phyloP scores from a whole-genome alignment of 2,888 invertebrate species.

The Scaptomyza cyrtandrae region DNA sequence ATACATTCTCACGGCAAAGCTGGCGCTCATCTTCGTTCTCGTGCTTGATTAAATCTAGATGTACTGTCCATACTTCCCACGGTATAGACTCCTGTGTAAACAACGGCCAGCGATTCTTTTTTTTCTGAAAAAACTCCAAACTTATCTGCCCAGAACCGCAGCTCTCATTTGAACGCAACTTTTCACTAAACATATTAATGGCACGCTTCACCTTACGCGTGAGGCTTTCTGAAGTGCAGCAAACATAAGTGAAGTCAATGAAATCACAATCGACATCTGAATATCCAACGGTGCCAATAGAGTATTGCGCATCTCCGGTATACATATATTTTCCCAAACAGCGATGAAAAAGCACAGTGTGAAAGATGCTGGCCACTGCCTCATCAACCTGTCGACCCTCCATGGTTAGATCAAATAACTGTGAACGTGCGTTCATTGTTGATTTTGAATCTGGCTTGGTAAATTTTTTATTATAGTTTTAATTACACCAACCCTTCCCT shows the following conservation, averaged over 20 bases:
- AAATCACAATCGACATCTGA: conserved; percentile 99
- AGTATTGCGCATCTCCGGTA: conserved; percentile 96
- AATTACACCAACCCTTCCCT: not conserved
- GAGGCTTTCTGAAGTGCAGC: conserved; percentile 93
- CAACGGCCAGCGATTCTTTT: conserved; percentile 92
- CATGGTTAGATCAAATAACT: conserved; percentile 92
- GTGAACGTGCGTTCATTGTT: conserved; percentile 91
- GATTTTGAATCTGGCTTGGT: not conserved
- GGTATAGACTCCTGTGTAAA: conserved; percentile 96
- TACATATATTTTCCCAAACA: conserved; percentile 97
- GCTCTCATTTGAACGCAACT: conserved; percentile 89
- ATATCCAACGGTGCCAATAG: conserved; percentile 97
- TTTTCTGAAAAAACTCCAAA: conserved; percentile 97
- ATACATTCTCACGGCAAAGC: conserved; percentile 93
- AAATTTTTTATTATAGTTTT: not conserved
- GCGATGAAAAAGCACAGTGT: conserved; percentile 95
- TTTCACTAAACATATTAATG: conserved; percentile 91
- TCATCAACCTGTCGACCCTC: conserved; percentile 97
- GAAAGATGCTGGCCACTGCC: conserved; percentile 95
- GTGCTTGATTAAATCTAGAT: conserved; percentile 93
- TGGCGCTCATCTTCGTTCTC: conserved; percentile 95
- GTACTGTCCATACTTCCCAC: conserved; percentile 99
- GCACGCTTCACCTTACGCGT: conserved; percentile 90
- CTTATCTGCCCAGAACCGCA: conserved; percentile 94
- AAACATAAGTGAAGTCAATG: conserved; percentile 98